Evolutionary conservation across 2,888 invertebrate species (phyloP).

Genomic region (Nemapogon koenigi): DNA sequence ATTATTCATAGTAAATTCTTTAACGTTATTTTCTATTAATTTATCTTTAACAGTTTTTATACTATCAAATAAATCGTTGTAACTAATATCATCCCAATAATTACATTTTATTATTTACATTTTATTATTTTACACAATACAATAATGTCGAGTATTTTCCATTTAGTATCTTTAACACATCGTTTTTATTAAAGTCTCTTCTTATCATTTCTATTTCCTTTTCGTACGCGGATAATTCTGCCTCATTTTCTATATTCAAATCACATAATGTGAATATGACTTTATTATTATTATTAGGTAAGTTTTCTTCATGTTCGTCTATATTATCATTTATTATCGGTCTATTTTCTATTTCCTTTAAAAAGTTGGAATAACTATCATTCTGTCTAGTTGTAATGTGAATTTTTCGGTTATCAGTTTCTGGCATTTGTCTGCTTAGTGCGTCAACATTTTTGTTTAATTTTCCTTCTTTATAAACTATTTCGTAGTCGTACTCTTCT

Average conservation of each 20-base stretch:
- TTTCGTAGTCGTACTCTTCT: slow-evolving; percentile 19
- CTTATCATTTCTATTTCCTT: no score
- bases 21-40: not conserved
- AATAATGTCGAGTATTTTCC: not conserved
- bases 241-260: not conserved
- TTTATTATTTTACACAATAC: not conserved
- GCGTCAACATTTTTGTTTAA: slow-evolving; percentile 25
- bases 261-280: not conserved
- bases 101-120: not conserved
- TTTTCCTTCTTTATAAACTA: slow-evolving; percentile 23
- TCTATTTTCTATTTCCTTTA: not conserved
- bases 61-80: not conserved
- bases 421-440: slow-evolving; percentile 7
- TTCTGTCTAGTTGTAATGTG: not conserved
- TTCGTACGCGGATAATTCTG: not conserved
- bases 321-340: not conserved
- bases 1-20: not conserved
- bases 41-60: not conserved
- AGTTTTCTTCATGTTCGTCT: not conserved
- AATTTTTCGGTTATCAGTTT: not conserved
- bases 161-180: not conserved
- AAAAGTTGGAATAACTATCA: not conserved
- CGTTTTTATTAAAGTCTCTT: not conserved
- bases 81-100: not conserved
- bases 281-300: not conserved